Evolutionary conservation across 2,113 vertebrate species (phyloP).

Genomic region (Hydrochoerus hydrochaeris): DNA sequence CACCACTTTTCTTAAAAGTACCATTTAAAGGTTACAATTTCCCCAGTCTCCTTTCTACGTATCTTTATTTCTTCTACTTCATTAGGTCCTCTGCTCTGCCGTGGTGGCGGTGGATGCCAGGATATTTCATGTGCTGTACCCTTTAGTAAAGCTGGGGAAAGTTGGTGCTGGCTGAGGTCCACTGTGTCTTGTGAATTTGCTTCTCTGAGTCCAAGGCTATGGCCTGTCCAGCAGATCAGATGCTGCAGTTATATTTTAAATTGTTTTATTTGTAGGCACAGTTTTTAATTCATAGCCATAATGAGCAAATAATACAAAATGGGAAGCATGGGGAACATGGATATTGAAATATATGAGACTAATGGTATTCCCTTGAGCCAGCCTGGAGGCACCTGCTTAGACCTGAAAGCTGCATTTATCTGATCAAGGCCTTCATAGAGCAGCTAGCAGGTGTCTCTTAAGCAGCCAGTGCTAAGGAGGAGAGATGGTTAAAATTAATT

Average conservation of each 20-base stretch:
- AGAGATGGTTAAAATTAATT: conserved; percentile 24
- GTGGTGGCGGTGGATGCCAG: neutral
- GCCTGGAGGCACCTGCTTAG: neutral
- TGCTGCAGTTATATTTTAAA: neutral
- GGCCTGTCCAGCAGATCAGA: neutral
- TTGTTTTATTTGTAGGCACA: neutral
- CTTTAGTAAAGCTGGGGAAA: neutral
- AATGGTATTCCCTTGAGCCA: neutral
- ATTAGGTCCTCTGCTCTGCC: neutral
- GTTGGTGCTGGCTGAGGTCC: neutral
- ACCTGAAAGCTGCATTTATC: conserved; percentile 14
- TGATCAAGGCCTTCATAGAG: conserved; percentile 9
- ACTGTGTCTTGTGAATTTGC: neutral
- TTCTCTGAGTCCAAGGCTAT: neutral
- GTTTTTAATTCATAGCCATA: conserved; percentile 1
- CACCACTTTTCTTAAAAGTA: neutral
- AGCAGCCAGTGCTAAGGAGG: neutral
- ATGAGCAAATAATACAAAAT: neutral
- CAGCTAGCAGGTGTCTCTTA: neutral
- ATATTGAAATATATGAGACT: neutral
- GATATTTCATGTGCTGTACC: neutral
- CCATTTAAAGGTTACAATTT: neutral
- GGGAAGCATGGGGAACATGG: neutral
- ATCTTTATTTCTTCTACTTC: neutral
- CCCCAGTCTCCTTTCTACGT: neutral